Percentiles rank a stretch among this genome's conserved stretches.
These are phyloP conservation scores for Ophion slaviceki DNA, from an alignment of 2,888 invertebrate species.

Conservation along the genomic window DNA sequence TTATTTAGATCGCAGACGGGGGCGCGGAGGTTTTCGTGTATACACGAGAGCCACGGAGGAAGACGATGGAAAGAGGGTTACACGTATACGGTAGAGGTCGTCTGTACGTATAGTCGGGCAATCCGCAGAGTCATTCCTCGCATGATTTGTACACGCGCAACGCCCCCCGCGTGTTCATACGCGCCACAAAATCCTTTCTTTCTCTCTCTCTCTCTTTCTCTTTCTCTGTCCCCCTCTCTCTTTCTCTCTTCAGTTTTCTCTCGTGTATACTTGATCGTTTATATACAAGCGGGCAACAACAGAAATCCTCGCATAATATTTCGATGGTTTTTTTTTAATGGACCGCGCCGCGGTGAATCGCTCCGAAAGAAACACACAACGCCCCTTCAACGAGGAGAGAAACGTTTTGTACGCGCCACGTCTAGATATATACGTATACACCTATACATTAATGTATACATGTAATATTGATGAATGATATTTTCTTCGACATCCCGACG, in stretches of 20 bases:
- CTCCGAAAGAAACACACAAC: conserved; percentile 52
- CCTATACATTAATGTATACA: neutral
- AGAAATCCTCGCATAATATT: conserved; percentile 72
- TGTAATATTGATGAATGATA: conserved; percentile 71
- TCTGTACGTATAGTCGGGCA: conserved; percentile 54
- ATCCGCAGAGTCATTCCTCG: conserved; percentile 79
- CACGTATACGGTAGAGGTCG: neutral
- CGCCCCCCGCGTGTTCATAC: conserved; percentile 75
- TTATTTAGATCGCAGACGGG: no score
- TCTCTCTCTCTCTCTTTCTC: conserved; percentile 55
- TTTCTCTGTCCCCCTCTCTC: conserved; percentile 42
- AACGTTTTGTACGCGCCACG: conserved; percentile 35
- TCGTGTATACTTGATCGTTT: conserved; percentile 44
- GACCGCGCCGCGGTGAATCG: conserved; percentile 59
- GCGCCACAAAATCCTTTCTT: conserved; percentile 60
- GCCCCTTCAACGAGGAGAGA: conserved; percentile 63
- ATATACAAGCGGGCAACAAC: conserved; percentile 43
- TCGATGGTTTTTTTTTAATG: conserved; percentile 70
- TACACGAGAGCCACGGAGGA: neutral
- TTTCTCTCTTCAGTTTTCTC: conserved; percentile 26
- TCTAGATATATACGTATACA: neutral
- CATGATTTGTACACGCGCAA: conserved; percentile 80
- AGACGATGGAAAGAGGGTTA: neutral
- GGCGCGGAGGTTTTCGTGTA: conserved; percentile 20
- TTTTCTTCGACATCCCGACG: conserved; percentile 66